phyloP scores from a whole-genome alignment of 2,113 vertebrate species.

The Sinosuthora webbiana region DNA sequence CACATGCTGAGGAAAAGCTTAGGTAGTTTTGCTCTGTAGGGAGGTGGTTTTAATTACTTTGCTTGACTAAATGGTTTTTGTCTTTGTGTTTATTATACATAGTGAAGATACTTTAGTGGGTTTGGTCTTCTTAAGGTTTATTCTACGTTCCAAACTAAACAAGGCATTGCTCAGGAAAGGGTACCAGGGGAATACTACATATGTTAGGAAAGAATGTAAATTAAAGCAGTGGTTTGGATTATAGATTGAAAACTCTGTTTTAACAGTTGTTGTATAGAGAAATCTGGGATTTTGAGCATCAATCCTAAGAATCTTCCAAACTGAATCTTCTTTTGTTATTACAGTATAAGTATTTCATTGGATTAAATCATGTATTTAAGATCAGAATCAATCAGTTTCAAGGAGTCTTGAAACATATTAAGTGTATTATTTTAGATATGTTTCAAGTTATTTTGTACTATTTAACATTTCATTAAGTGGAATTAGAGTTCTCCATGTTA shows the following conservation, averaged over 20 bases:
- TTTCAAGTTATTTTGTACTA: not conserved
- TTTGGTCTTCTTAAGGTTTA: not conserved
- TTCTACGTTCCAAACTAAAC: accelerated
- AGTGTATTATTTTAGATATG: not conserved
- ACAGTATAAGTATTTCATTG: not conserved
- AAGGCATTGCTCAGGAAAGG: not conserved
- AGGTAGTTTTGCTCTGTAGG: not conserved
- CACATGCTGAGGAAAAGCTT: not conserved
- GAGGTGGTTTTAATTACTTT: not conserved
- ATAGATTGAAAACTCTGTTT: not conserved
- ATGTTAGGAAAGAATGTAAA: not conserved
- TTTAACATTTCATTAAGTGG: not conserved
- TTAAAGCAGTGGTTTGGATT: not conserved
- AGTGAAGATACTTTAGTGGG: not conserved
- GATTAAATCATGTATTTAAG: not conserved
- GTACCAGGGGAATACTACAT: not conserved
- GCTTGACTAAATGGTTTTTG: not conserved
- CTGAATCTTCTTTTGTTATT: not conserved
- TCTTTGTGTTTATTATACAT: not conserved
- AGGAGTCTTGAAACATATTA: not conserved
- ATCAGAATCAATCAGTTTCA: not conserved
- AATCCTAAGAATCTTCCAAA: not conserved
- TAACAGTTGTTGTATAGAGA: not conserved
- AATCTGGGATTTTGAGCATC: not conserved
- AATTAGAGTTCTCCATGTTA: not conserved